These are phyloP conservation scores for Pachycephus smyrnensis DNA, from an alignment of 2,888 invertebrate species.

Conservation along the genomic window DNA sequence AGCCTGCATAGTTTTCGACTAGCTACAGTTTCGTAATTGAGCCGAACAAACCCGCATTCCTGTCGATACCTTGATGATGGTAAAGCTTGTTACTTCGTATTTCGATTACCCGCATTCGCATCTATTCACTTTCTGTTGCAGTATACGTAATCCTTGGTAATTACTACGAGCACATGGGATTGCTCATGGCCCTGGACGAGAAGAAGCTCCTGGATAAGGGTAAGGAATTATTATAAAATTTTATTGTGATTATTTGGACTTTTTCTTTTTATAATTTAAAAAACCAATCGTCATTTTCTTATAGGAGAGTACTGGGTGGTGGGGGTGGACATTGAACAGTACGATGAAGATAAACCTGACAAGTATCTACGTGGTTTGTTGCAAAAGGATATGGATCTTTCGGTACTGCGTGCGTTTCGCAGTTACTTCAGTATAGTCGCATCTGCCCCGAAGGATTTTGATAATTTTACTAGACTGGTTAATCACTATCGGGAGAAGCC, in stretches of 20 bases:
- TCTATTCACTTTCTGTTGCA: constrained; percentile 66
- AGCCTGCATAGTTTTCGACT: neutral
- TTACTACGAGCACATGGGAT: constrained; percentile 90
- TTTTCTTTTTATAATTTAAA: neutral
- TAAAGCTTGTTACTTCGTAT: neutral
- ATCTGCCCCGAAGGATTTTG: constrained; percentile 79
- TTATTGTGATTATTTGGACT: neutral
- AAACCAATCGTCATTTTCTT: neutral
- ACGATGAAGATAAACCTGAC: constrained; percentile 81
- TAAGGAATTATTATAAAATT: constrained; percentile 58
- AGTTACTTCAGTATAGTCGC: constrained; percentile 88
- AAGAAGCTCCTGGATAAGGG: constrained; percentile 84
- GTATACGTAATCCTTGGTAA: constrained; percentile 93
- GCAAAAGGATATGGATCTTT: constrained; percentile 68
- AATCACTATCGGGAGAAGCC: constrained; percentile 86
- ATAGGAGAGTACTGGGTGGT: constrained; percentile 92
- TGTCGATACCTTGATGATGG: neutral
- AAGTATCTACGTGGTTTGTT: constrained; percentile 85
- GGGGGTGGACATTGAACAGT: constrained; percentile 91
- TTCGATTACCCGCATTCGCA: neutral
- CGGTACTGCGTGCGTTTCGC: constrained; percentile 78
- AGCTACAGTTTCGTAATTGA: neutral
- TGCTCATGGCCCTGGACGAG: constrained; percentile 89
- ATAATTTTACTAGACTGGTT: constrained; percentile 80
- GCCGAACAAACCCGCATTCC: neutral